phyloP scores from a whole-genome alignment of 2,113 vertebrate genomes.

The Scomber japonicus region DNA sequence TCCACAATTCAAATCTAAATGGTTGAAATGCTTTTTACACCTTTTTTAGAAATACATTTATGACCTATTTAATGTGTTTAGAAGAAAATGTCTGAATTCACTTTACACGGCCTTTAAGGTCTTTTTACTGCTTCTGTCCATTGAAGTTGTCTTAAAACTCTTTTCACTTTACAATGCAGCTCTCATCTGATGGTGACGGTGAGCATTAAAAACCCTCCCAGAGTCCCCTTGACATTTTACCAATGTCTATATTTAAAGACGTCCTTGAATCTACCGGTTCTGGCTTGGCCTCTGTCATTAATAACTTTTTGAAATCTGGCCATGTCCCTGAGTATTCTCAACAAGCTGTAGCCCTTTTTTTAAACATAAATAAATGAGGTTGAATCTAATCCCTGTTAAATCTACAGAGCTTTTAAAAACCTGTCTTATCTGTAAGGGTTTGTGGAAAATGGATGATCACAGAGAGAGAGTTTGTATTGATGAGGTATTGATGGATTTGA shows the following conservation, averaged over 20 bases:
- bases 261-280: conserved; percentile 11
- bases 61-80: too few species aligned
- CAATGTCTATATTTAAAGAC: conserved; percentile 43
- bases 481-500: neutral
- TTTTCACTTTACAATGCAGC: conserved; percentile 8
- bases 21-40: too few species aligned
- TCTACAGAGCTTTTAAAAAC: too few species aligned
- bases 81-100: too few species aligned
- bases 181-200: neutral
- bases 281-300: conserved; percentile 8
- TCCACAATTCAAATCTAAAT: too few species aligned
- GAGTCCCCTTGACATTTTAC: conserved; percentile 47
- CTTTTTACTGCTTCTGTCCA: conserved; percentile 1
- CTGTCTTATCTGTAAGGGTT: neutral
- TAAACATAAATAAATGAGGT: too few species aligned
- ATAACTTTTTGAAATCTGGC: neutral
- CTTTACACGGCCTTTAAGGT: neutral
- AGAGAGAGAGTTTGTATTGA: too few species aligned
- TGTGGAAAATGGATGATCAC: neutral
- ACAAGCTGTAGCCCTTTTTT: too few species aligned
- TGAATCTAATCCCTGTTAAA: too few species aligned
- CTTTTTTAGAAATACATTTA: too few species aligned
- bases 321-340: neutral
- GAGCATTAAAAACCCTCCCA: conserved; percentile 26
- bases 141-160: conserved; percentile 8